These are phyloP conservation scores for Triplophysa dalaica DNA, from an alignment of 2,113 vertebrate genomes.

Conservation along the genomic window DNA sequence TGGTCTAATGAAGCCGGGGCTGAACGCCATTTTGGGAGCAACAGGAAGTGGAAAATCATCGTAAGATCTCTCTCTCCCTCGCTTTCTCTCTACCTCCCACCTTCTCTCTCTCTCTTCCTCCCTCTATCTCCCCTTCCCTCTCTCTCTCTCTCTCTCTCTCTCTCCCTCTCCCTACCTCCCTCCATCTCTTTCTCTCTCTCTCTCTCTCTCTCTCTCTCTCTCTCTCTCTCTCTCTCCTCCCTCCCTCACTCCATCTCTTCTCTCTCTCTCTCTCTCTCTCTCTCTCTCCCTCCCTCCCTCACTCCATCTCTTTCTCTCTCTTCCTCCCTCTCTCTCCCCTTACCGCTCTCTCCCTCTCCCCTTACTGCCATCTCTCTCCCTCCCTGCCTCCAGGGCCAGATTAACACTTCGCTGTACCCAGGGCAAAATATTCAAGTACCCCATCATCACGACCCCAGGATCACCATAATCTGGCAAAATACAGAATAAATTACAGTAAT, in stretches of 20 bases:
- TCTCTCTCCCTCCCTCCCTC: background rate
- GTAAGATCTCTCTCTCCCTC: conserved; percentile 74
- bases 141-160: background rate
- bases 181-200: background rate
- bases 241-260: conserved; percentile 30
- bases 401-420: too few relatives aligned
- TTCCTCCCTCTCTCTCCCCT: background rate
- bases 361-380: background rate
- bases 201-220: conserved; percentile 35
- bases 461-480: too few relatives aligned
- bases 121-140: background rate
- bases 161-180: conserved; percentile 24
- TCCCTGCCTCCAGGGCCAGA: conserved; percentile 35
- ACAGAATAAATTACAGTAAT: too few relatives aligned
- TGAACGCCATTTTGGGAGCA: conserved; percentile 94
- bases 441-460: too few relatives aligned
- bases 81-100: background rate
- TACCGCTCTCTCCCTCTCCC: background rate
- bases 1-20: conserved; percentile 90
- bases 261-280: background rate
- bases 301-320: conserved; percentile 52
- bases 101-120: conserved; percentile 31
- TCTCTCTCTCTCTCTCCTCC: background rate
- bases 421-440: too few relatives aligned
- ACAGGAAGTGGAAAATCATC: conserved; percentile 95